Evolutionary conservation across 2,113 vertebrate species (phyloP), one percentile per base, ranked within the genome.

Genomic region (Pteruthius melanotis): DNA sequence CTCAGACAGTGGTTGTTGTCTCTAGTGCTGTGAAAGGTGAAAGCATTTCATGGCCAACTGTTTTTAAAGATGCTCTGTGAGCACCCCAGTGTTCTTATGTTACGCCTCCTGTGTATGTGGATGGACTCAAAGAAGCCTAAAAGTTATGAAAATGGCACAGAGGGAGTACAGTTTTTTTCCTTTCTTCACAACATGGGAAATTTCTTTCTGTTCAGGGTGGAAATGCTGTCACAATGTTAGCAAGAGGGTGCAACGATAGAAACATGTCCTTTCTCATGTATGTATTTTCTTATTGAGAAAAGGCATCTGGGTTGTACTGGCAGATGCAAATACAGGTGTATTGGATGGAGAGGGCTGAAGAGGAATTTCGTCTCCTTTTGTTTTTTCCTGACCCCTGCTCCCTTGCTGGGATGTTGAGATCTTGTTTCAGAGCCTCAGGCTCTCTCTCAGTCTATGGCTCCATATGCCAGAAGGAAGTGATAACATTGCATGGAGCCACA

Each of bases 401-500:
- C 11, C 22, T 80, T 80, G 59, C 63, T 89, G 54, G 45, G 54
- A n/a, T 56, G 33, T 50, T 75, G 79, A 23, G 64, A 66, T 89
- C 33, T 92, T 9, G 5, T 74, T 87, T 91, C 56, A 74, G 45
- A 77, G 76, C 71, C 63, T 89, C n/a, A 42, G 31, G 49, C 12
- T 5, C 6, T 27, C 33, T 53, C 59, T 86, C 1, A 2, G 9
- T 60, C 10, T 56, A 39, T 70, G 65, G 35, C 49, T 30, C 30
- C 14, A 0, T 44, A 4, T n/a, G 66, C 20, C 45, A 81, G 81
- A 39, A 83, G 47, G n/a, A 69, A 74, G 33, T 0, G 0, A 21
- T 35, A 66, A 39, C 26, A 45, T 77, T 74, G 39, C 2, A 4
- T 23, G 47, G 71, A 91, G 35, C 45, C n/a, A 70, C 81, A 74